Percentiles rank a stretch among this genome's conserved stretches.
Conservation (phyloP, 2,888 invertebrate genomes). For the Drosophila stalkeri region DNA sequence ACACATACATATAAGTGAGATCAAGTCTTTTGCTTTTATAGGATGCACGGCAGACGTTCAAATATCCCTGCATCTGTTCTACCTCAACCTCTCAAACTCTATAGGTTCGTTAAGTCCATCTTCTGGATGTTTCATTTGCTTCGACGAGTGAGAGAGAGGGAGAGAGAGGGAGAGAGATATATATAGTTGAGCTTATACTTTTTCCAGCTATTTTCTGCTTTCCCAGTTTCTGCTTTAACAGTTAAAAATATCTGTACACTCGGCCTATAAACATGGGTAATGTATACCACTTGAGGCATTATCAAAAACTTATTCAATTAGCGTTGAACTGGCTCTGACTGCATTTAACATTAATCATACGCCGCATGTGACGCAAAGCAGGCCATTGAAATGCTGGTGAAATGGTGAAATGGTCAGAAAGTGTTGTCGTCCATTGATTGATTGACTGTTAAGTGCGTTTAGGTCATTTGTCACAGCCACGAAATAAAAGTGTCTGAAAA, state of each 20-base stretch:
- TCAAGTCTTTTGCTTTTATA: no score
- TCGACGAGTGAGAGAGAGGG: no score
- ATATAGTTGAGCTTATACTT: no score
- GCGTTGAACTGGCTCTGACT: neutral
- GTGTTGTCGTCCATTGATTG: conserved; percentile 41
- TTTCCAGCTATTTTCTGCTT: no score
- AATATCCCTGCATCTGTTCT: no score
- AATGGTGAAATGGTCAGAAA: conserved; percentile 17
- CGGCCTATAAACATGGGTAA: neutral
- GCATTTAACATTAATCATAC: conserved; percentile 49
- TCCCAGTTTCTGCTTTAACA: neutral
- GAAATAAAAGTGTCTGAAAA: conserved; percentile 24
- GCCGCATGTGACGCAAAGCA: conserved; percentile 29
- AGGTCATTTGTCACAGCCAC: conserved; percentile 44
- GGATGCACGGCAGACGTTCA: no score
- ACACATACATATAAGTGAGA: no score
- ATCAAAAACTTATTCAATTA: neutral
- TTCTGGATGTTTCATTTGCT: no score
- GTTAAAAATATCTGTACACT: neutral
- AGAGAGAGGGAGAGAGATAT: no score
- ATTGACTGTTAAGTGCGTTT: conserved; percentile 40
- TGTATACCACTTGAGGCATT: no score
- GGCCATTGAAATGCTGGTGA: conserved; percentile 16
- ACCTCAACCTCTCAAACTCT: no score
- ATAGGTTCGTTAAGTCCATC: no score